phyloP scores from a whole-genome alignment of 2,888 invertebrate species.

The Pherbina coryleti region DNA sequence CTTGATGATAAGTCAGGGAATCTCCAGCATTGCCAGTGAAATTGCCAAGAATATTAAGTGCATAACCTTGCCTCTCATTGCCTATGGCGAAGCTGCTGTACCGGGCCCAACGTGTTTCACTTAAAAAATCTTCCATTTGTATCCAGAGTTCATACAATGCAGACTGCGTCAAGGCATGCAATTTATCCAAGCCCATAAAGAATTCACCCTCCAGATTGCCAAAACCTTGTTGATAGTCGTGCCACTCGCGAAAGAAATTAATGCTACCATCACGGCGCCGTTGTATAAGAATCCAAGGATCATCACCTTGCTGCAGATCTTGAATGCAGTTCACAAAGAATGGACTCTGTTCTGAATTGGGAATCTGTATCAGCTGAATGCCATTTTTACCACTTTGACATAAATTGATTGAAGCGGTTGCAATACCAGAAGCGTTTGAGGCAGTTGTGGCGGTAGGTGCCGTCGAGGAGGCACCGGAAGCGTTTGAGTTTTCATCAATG shows the following conservation, averaged over 20 bases:
- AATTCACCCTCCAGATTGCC: conserved; percentile 78
- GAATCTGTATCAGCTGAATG: background rate
- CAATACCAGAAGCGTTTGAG: no score
- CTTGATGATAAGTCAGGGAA: conserved; percentile 77
- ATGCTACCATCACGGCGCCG: conserved; percentile 76
- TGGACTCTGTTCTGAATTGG: background rate
- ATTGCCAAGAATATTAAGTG: conserved; percentile 75
- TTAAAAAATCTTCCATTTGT: conserved; percentile 74
- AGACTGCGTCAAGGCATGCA: conserved; percentile 70
- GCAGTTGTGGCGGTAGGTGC: no score
- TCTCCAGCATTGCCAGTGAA: conserved; percentile 77
- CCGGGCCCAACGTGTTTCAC: conserved; percentile 72
- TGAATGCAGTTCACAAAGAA: conserved; percentile 5
- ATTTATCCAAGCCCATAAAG: conserved; percentile 78
- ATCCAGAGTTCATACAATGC: conserved; percentile 72
- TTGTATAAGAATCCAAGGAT: conserved; percentile 79
- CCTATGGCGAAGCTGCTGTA: conserved; percentile 77
- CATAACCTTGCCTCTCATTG: conserved; percentile 75
- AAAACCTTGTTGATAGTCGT: conserved; percentile 77
- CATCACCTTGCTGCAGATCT: conserved; percentile 53
- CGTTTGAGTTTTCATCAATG: no score
- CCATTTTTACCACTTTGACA: background rate
- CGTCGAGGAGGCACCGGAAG: no score
- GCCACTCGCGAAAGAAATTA: conserved; percentile 76
- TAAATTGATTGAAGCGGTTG: no score